Evolutionary conservation across 2,113 vertebrate species (phyloP).

Genomic region (Onychostoma macrolepis): DNA sequence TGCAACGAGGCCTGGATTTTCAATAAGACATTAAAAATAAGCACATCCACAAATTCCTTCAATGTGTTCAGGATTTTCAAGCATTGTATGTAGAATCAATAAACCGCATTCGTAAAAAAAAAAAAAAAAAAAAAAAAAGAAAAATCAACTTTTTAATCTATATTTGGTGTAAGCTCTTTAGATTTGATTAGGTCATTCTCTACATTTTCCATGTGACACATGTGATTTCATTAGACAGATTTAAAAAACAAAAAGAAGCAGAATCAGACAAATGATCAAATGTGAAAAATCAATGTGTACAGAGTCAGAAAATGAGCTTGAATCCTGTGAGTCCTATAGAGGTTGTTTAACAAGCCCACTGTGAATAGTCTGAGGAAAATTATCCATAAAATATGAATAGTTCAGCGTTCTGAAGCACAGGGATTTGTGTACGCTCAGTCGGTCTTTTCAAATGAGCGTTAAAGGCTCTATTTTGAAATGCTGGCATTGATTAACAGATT

Average conservation of each 20-base stretch:
- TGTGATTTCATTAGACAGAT: background rate
- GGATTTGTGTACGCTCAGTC: background rate
- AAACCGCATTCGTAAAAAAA: background rate
- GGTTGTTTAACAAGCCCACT: conserved; percentile 17
- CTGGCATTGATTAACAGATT: conserved; percentile 35
- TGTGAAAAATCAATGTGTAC: conserved; percentile 4
- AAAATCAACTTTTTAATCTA: background rate
- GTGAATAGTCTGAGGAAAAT: conserved; percentile 14
- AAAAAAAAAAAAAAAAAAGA: background rate
- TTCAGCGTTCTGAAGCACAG: background rate
- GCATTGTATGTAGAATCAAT: background rate
- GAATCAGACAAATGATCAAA: conserved; percentile 5
- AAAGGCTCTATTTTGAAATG: conserved; percentile 22
- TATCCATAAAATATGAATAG: conserved; percentile 19
- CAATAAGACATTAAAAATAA: background rate
- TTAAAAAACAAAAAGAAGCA: background rate
- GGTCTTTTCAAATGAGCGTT: background rate
- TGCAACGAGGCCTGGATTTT: background rate
- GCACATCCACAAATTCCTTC: background rate
- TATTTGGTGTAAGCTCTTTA: background rate
- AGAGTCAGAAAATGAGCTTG: conserved; percentile 4
- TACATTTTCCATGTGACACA: background rate
- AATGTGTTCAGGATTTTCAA: background rate
- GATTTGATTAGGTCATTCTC: background rate
- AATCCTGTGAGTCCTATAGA: background rate